A percentile compares a stretch with the other conserved stretches of the same genome.
These are phyloP conservation scores for Romanogobio albipinnatus DNA, from an alignment of 2,113 vertebrate species.

Conservation along the genomic window DNA sequence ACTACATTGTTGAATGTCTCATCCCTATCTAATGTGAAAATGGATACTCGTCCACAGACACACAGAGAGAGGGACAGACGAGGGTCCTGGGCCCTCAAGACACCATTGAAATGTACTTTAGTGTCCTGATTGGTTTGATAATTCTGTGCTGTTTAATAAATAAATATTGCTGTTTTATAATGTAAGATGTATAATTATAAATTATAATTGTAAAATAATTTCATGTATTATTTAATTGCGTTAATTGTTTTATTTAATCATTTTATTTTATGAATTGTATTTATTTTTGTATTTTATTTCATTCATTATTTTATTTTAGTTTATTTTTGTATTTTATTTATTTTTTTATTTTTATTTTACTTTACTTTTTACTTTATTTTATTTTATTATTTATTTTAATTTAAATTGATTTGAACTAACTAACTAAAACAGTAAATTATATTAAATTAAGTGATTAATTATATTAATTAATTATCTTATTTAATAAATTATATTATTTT, in stretches of 20 bases:
- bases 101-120: not conserved
- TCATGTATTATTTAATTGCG: not conserved
- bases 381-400: too few species aligned
- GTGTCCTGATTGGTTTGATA: not conserved
- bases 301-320: too few species aligned
- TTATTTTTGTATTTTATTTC: too few species aligned
- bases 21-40: constrained; percentile 1
- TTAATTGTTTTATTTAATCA: not conserved
- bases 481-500: not conserved
- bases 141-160: constrained; percentile 1
- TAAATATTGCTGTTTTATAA: not conserved
- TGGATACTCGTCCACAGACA: not conserved
- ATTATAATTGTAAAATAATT: not conserved
- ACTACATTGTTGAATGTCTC: not conserved
- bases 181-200: too few species aligned
- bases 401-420: too few species aligned
- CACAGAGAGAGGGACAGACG: not conserved
- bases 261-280: not conserved
- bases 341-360: not conserved
- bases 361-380: too few species aligned
- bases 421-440: too few species aligned
- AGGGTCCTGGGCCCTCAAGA: not conserved
- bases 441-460: not conserved
- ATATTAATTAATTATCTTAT: not conserved
- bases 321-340: not conserved